These are phyloP conservation scores for Tupaia tana DNA, from an alignment of 2,113 vertebrate genomes.

Conservation along the genomic window DNA sequence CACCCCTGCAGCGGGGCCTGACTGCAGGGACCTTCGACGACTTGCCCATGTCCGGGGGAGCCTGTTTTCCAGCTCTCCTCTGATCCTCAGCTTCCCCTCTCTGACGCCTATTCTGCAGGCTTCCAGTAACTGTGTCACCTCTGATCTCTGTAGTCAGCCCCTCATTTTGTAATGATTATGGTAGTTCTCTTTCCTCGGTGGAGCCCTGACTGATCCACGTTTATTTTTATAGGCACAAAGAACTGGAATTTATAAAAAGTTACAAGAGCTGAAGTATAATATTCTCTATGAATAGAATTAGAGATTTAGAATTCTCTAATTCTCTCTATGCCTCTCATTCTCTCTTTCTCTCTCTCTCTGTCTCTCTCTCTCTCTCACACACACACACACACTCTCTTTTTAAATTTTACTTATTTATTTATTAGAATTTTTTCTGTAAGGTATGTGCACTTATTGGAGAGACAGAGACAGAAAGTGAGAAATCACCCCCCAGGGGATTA, in stretches of 20 bases:
- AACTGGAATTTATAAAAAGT: not conserved
- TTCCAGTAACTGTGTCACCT: not conserved
- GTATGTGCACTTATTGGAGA: too few species aligned
- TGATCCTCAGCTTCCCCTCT: not conserved
- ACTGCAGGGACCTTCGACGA: not conserved
- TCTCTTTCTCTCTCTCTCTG: too few species aligned
- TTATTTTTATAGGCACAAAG: not conserved
- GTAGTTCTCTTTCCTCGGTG: not conserved
- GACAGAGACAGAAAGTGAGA: too few species aligned
- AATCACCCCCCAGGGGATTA: too few species aligned
- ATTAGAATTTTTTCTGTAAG: too few species aligned
- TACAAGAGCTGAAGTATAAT: not conserved
- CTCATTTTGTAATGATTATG: not conserved
- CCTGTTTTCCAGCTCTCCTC: not conserved
- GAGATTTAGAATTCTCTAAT: not conserved
- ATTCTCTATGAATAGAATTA: not conserved
- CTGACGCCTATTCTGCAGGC: not conserved
- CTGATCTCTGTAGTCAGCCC: not conserved
- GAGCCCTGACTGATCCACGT: not conserved
- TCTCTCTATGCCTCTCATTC: not conserved
- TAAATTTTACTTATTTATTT: too few species aligned
- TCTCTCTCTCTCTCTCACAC: not conserved
- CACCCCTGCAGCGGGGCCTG: fast-evolving
- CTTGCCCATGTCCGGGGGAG: not conserved
- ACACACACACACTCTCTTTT: not conserved